A percentile compares a stretch with the other conserved stretches of the same genome.
Evolutionary conservation across 2,888 invertebrate species (phyloP).

Genomic region (Chrysina gloriosa): DNA sequence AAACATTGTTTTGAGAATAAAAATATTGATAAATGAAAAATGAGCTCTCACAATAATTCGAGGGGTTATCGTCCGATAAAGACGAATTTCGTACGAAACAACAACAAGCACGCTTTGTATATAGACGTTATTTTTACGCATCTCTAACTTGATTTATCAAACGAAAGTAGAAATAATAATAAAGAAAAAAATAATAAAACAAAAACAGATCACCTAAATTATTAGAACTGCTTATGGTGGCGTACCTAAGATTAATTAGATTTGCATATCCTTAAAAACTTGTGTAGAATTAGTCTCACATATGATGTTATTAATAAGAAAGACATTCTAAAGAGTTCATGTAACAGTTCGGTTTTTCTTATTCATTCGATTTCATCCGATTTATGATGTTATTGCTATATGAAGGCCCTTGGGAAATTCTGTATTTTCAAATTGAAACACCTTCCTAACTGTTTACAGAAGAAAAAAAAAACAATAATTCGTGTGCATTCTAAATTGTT

Average conservation of each 20-base stretch:
- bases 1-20: background rate
- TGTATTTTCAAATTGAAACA: too few species aligned
- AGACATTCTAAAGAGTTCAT: background rate
- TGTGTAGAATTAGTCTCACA: conserved; percentile 22
- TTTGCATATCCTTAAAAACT: conserved; percentile 24
- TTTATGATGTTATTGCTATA: background rate
- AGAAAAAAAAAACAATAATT: background rate
- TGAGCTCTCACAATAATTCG: background rate
- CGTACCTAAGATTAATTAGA: conserved; percentile 23
- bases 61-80: conserved; percentile 1
- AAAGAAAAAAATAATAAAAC: background rate
- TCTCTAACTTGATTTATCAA: conserved; percentile 35
- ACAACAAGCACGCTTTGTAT: too few species aligned
- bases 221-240: conserved; percentile 29
- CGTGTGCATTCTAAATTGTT: too few species aligned
- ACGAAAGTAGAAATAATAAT: conserved; percentile 9
- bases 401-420: background rate
- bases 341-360: conserved; percentile 18
- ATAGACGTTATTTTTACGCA: too few species aligned
- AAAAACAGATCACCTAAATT: conserved; percentile 24
- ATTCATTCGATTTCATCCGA: background rate
- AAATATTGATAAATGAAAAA: background rate
- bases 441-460: too few species aligned
- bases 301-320: conserved; percentile 19
- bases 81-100: too few species aligned